Base-by-base conservation (phyloP, 2,888 invertebrate genomes). In the Cataglyphis cursor region DNA sequence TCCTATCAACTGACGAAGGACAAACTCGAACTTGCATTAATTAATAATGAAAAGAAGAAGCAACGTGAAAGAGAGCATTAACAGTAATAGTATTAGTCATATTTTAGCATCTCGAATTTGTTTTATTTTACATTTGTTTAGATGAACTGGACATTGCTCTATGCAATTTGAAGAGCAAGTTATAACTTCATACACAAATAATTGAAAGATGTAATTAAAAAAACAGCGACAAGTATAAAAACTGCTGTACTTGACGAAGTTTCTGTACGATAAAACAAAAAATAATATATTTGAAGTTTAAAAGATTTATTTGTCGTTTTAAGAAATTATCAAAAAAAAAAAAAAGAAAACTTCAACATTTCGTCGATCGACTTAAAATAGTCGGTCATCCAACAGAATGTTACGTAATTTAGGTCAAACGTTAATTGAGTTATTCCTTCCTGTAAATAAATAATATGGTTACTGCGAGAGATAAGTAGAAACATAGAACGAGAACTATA, bases 1-100 rank as follows among this genome's bases (percentile, higher is more conserved):
- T 89, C 72, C 75, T 44, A 21, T 74, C 54, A 76, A 85, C 61
- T 76, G 81, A 44, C 8, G 21, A 8, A 18, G 8, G 72, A 73
- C 74, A 38, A 24, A 24, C 18, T 44, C 21, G 35, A 44, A 57
- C n/a, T 57, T 41, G 31, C 31, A 59, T 61, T 59, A 68, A 70
- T 68, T 76, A 78, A 70, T 31, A 78, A 68, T 21, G 24, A 21
- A 59, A 44, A 44, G 12, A 38, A 2, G 15, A 44, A 12, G 24
- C 31, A 0, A 6, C 1, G 21, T 6, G 24, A 48, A 8, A 6
- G 8, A 18, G 48, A 6, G 48, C n/a, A 1, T 8, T 48, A 48
- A 48, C n/a, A 15, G 9, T 38, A 21, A 15, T 10, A 21, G 18
- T 38, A 28, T 41, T 1, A 18, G 18, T 31, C 6, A 64, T 10